Evolutionary conservation across 2,888 invertebrate species (phyloP).

Genomic region (Strigamia transsilvanica): DNA sequence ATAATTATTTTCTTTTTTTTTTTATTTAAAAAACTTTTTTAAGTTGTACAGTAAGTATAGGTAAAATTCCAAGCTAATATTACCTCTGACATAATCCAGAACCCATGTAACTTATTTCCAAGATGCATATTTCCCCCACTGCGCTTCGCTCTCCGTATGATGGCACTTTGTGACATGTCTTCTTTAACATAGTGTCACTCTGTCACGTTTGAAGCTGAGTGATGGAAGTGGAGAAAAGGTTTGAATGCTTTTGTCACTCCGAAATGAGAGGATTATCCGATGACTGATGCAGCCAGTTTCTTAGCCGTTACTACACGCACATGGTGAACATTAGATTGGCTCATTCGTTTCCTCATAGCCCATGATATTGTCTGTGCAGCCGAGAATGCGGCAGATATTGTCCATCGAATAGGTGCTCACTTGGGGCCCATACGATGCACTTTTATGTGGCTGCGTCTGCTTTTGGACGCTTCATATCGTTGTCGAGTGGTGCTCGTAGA

Average conservation of each 20-base stretch:
- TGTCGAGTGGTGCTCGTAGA: not conserved
- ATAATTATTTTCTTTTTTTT: not conserved
- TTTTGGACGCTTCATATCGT: constrained; percentile 33
- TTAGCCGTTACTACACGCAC: constrained; percentile 6
- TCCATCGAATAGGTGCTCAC: constrained; percentile 26
- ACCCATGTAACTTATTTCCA: not conserved
- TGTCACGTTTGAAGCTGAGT: not conserved
- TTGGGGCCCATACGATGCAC: constrained; percentile 32
- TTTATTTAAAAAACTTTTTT: not conserved
- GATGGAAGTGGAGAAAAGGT: constrained; percentile 7
- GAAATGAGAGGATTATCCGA: constrained; percentile 29
- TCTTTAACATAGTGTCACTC: constrained; percentile 2
- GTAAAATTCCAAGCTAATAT: not conserved
- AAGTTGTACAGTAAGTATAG: not conserved
- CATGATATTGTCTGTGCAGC: constrained; percentile 35
- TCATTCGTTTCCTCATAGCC: constrained; percentile 31
- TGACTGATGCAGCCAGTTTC: constrained; percentile 29
- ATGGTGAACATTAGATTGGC: constrained; percentile 14
- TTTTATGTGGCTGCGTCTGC: constrained; percentile 38
- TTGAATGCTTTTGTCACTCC: constrained; percentile 23
- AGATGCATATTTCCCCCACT: not conserved
- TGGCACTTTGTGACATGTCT: constrained; percentile 23
- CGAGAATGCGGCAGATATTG: constrained; percentile 30
- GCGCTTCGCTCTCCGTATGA: not conserved
- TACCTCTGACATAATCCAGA: not conserved